Evolutionary conservation across 2,888 invertebrate genomes (phyloP).

Genomic region (Agapetus fuscipes): DNA sequence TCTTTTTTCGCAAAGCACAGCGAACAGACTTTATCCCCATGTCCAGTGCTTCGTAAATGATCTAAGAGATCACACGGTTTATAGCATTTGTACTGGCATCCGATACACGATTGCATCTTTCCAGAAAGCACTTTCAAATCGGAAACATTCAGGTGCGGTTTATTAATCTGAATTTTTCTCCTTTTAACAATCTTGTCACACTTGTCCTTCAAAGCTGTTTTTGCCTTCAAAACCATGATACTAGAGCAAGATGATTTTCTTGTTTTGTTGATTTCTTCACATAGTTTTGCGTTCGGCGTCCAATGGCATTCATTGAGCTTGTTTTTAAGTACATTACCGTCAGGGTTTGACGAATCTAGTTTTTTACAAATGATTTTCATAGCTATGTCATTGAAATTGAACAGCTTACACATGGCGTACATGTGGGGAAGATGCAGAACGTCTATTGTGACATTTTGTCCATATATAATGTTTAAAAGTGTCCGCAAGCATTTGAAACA

Average conservation of each 20-base stretch:
- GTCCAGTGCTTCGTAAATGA: constrained; percentile 22
- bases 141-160: constrained; percentile 26
- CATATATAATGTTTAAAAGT: constrained; percentile 8
- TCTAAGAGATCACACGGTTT: constrained; percentile 30
- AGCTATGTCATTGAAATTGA: constrained; percentile 13
- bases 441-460: constrained; percentile 4
- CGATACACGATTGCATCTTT: constrained; percentile 34
- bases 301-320: background rate
- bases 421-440: constrained; percentile 12
- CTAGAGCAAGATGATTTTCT: background rate
- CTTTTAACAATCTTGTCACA: background rate
- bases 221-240: background rate
- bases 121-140: constrained; percentile 24
- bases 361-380: constrained; percentile 8
- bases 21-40: constrained; percentile 26
- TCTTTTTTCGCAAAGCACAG: constrained; percentile 29
- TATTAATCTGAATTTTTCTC: constrained; percentile 23
- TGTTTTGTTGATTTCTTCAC: background rate
- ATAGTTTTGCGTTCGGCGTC: background rate
- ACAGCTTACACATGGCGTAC: constrained; percentile 11
- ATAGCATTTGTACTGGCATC: constrained; percentile 33
- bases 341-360: too few species aligned
- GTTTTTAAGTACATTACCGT: too few species aligned
- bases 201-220: background rate
- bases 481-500: constrained; percentile 17